Conservation (phyloP, 2,888 invertebrate species). For the Conchocele bisecta region DNA sequence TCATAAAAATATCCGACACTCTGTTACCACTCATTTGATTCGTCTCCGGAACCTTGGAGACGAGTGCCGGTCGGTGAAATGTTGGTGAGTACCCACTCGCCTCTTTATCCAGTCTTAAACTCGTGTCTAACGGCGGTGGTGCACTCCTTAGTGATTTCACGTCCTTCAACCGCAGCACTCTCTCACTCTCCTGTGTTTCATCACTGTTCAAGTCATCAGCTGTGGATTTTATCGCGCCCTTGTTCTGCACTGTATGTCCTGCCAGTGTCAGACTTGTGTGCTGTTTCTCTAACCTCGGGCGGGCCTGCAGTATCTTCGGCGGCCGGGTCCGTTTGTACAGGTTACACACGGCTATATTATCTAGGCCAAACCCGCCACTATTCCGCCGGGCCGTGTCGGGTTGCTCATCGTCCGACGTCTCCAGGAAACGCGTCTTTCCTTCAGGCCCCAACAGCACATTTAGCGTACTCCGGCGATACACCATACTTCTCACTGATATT, state of each 20-base stretch:
- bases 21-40: no score
- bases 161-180: no score
- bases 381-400: background rate
- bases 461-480: slow-evolving; percentile 41
- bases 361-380: slow-evolving; percentile 13
- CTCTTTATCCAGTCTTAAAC: no score
- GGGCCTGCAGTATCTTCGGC: slow-evolving; percentile 23
- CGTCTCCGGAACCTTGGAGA: no score
- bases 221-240: slow-evolving; percentile 16
- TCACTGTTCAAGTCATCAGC: background rate
- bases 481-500: no score
- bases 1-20: slow-evolving; percentile 53
- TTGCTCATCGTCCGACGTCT: slow-evolving; percentile 1
- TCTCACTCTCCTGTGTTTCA: background rate
- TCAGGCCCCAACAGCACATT: slow-evolving; percentile 55
- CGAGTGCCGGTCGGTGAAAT: no score
- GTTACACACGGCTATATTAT: slow-evolving; percentile 52
- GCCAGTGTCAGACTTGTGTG: slow-evolving; percentile 57
- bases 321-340: slow-evolving; percentile 60
- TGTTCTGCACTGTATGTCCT: slow-evolving; percentile 50
- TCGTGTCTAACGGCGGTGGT: no score
- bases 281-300: slow-evolving; percentile 40
- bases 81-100: no score
- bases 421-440: background rate
- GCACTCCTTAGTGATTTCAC: no score